Conservation (phyloP, 2,113 vertebrate species). For the Perca fluviatilis region DNA sequence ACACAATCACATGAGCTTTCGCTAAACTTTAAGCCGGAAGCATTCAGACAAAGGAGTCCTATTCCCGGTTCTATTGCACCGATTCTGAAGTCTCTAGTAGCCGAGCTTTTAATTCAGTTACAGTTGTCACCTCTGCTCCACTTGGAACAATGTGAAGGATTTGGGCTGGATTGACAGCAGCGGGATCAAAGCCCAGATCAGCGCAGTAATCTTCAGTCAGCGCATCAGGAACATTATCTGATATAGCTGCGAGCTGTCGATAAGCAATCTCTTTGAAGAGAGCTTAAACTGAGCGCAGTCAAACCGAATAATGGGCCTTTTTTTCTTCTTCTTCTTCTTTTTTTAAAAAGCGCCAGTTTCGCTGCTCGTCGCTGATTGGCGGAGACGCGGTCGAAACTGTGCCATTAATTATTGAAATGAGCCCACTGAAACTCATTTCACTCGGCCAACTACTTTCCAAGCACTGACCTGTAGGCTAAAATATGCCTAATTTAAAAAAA, state of each 20-base stretch:
- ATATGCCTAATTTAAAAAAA: too few relatives aligned
- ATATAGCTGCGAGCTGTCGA: constrained; percentile 36
- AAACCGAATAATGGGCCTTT: constrained; percentile 13
- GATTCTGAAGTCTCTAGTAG: not conserved
- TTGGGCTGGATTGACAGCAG: not conserved
- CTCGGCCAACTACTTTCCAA: not conserved
- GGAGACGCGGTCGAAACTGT: constrained; percentile 17
- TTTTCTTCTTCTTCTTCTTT: not conserved
- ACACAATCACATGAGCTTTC: not conserved
- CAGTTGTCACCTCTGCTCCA: not conserved
- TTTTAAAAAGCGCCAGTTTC: not conserved
- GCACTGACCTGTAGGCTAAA: not conserved
- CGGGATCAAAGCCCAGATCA: not conserved
- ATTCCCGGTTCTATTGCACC: not conserved
- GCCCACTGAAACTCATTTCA: constrained; percentile 4
- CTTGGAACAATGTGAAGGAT: constrained; percentile 9
- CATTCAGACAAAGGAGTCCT: not conserved
- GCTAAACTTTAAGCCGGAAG: not conserved
- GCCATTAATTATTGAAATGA: constrained; percentile 45
- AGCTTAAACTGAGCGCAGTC: constrained; percentile 35
- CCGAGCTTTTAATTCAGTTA: not conserved
- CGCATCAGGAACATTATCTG: constrained; percentile 37
- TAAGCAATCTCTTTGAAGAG: constrained; percentile 45
- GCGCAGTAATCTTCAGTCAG: constrained; percentile 8
- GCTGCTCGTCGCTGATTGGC: constrained; percentile 23